Evolutionary conservation across 2,888 invertebrate species (phyloP).

Genomic region (Pyralis farinalis): DNA sequence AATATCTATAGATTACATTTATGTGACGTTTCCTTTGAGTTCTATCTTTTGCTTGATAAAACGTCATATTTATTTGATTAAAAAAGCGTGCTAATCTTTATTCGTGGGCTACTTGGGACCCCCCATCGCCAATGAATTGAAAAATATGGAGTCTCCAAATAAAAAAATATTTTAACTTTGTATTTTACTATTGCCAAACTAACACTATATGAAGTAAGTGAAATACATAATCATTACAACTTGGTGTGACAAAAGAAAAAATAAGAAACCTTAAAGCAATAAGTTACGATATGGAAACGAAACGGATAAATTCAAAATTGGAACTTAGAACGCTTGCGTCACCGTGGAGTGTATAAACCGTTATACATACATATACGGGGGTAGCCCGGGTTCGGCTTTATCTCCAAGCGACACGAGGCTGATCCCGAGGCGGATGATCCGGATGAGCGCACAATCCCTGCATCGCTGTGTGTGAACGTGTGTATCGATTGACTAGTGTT

Average conservation of each 20-base stretch:
- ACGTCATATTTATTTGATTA: conserved; percentile 12
- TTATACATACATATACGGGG: conserved; percentile 25
- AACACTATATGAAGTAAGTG: too few species aligned
- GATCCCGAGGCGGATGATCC: conserved; percentile 69
- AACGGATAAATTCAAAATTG: conserved; percentile 10
- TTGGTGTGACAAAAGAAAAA: too few species aligned
- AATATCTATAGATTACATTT: conserved; percentile 18
- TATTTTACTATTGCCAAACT: too few species aligned
- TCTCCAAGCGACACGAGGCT: conserved; percentile 73
- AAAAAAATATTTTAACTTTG: too few species aligned
- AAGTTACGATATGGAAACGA: too few species aligned
- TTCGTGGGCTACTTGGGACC: conserved; percentile 2
- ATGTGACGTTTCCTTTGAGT: conserved; percentile 11
- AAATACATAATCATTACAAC: too few species aligned
- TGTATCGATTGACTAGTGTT: conserved; percentile 39
- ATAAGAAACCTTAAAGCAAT: too few species aligned
- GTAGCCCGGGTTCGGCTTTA: conserved; percentile 49
- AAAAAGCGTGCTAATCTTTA: conserved; percentile 10
- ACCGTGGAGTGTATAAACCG: conserved; percentile 11
- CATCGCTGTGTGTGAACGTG: conserved; percentile 36
- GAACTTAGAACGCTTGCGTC: conserved; percentile 13
- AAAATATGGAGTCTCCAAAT: too few species aligned
- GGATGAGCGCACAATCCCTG: conserved; percentile 62
- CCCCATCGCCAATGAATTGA: conserved; percentile 3
- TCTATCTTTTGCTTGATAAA: conserved; percentile 12